Base-by-base conservation (phyloP, 2,797 vertebrate genomes). In the Scolopax rusticola region DNA sequence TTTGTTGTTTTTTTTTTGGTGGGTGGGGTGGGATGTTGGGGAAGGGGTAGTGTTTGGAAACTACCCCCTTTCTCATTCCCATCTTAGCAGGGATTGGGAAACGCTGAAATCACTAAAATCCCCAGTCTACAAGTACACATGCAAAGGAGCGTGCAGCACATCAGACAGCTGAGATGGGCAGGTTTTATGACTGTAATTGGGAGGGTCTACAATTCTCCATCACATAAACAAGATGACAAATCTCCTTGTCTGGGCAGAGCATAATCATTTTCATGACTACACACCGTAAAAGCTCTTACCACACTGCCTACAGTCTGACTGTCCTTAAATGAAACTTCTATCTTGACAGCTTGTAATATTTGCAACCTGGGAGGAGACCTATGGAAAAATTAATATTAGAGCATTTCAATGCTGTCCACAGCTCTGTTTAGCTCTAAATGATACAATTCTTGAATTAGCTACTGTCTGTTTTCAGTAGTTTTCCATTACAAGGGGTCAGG, bases 401-500 rank as follows among this genome's bases (percentile, higher is more conserved):
- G 10, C 38, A 77, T 68, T 84, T 84, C 65, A 93, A 50, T 3
- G 32, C 48, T 27, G 61, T 71, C 63, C 89, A 59, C 51, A n/a
- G 75, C 40, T 88, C 95, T 95, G 93, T 91, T 97, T 83, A 77
- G 80, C 93, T 97, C 85, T 95, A 89, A 90, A 93, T 97, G 73
- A 91, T 95, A 85, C 41, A 74, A 53, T 82, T 90, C 84, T 96
- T 95, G 88, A 94, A 93, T 97, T 96, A 96, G 56, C 81, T 85
- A 64, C 78, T 96, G 61, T 97, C 92, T 97, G 68, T 84, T 97
- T 95, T 81, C 81, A 81, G 73, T 93, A 78, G 70, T 96, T 97
- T 97, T 97, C 93, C 91, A 95, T 84, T 94, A 86, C 79, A 79
- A 94, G 81, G 91, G 95, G 95, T 96, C 96, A 97, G 93, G 63